phyloP scores from a whole-genome alignment of 2,797 vertebrate species.

The Cuculus canorus region DNA sequence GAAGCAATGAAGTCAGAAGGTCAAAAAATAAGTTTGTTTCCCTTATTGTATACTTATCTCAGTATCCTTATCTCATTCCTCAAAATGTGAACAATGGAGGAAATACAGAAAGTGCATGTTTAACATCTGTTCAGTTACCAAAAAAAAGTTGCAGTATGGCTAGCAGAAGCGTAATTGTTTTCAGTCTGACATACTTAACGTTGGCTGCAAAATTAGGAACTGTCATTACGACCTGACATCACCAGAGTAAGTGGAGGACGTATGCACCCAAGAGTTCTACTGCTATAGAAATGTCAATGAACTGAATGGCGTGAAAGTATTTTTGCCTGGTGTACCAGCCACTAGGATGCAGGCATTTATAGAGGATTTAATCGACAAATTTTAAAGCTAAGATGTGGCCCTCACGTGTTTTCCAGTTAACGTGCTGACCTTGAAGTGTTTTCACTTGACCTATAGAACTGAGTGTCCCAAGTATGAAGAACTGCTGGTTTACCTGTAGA shows the following conservation, averaged over 20 bases:
- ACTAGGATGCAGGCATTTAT: not conserved
- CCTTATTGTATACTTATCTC: constrained; percentile 6
- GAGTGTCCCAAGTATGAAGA: not conserved
- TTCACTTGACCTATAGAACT: constrained; percentile 26
- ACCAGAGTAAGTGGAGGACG: constrained; percentile 57
- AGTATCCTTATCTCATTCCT: constrained; percentile 10
- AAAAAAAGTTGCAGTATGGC: constrained; percentile 10
- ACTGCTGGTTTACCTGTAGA: constrained; percentile 15
- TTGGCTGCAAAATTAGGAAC: constrained; percentile 71
- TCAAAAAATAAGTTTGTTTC: not conserved
- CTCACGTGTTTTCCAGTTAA: not conserved
- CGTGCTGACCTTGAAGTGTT: not conserved
- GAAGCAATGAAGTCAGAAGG: not conserved
- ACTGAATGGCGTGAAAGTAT: constrained; percentile 42
- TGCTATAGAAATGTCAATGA: constrained; percentile 56
- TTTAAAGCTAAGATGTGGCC: not conserved
- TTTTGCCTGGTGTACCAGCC: not conserved
- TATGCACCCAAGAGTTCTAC: constrained; percentile 56
- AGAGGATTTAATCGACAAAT: constrained; percentile 23
- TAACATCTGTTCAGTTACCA: constrained; percentile 31
- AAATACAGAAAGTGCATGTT: constrained; percentile 26
- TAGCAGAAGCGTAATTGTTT: constrained; percentile 38
- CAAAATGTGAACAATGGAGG: constrained; percentile 25
- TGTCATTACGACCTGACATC: constrained; percentile 56
- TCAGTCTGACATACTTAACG: constrained; percentile 66